A percentile compares a stretch with the other conserved stretches of the same genome.
These are phyloP conservation scores for Sarcophaga bullata DNA, from an alignment of 1,140 invertebrate species.

Conservation along the genomic window DNA sequence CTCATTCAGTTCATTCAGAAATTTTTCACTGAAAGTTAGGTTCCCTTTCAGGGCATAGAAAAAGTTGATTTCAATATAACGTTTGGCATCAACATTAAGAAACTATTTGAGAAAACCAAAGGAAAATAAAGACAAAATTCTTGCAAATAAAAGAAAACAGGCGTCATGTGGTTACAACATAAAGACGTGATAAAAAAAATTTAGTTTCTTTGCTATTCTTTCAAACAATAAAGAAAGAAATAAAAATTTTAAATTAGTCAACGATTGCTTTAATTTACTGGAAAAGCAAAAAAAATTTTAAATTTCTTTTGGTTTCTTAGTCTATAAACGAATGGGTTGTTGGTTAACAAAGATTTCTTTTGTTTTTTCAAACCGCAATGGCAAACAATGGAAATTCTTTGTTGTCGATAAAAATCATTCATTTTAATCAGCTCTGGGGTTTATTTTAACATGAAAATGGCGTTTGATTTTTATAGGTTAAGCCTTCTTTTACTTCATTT, in stretches of 20 bases:
- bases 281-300: too few relatives aligned
- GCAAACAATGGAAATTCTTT: background rate
- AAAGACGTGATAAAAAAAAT: conserved; percentile 25
- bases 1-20: too few relatives aligned
- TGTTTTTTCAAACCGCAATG: background rate
- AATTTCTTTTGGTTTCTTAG: too few relatives aligned
- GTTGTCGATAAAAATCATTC: background rate
- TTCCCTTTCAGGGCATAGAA: too few relatives aligned
- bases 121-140: too few relatives aligned
- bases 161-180: conserved; percentile 19
- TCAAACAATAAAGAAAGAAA: background rate
- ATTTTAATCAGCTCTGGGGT: background rate
- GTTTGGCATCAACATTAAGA: too few relatives aligned
- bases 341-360: background rate
- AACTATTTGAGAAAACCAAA: too few relatives aligned
- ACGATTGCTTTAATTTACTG: background rate
- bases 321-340: too few relatives aligned
- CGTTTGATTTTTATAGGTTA: conserved; percentile 16
- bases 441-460: conserved; percentile 33
- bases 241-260: conserved; percentile 5
- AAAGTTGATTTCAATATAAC: too few relatives aligned
- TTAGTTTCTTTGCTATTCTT: too few relatives aligned
- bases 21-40: too few relatives aligned
- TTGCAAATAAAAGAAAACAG: background rate
- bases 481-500: background rate